Evolutionary conservation across 2,113 vertebrate species (phyloP), one percentile per base, ranked within the genome.

Genomic region (Polyodon spathula): DNA sequence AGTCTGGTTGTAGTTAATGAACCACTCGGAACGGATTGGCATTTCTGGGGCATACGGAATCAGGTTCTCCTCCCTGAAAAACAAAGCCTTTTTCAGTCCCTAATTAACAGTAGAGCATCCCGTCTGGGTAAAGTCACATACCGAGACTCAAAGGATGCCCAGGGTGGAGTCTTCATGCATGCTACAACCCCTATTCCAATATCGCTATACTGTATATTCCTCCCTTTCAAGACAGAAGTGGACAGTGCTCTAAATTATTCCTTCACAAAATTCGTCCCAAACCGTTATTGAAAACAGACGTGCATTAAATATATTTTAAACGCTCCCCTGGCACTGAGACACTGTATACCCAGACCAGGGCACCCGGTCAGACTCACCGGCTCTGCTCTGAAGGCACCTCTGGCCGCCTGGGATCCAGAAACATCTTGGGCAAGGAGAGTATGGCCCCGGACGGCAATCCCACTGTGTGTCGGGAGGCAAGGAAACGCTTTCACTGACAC

Each of bases 1-100:
- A 1, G 90, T 92, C 75, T 99, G 96, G 67, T 99, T 99, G 79
- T 99, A 99, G 79, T 99, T 99, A 74, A 99, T 91, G 76, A 93
- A 98, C 73, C 96, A 92, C 70, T 99, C 96, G 0, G 93, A 90
- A 0, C 94, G 94, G 70, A 99, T 97, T 66, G 91, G 89, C 58
- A 99, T 86, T 2, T 99, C 96, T 0, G 96, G 96, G 4, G 95
- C 91, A 52, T 99, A 99, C 0, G 95, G 96, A 71, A 99, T 98
- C 67, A 99, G 74, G 73, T 98, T 98, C 81, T 99, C 96, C 59
- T 99, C 96, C 43, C 96, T 99, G 80, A 63, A 72, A 84, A 62
- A 65, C 15, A 2, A 59, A 12, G n/a, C 4, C 55, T 11, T 60
- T 1, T n/a, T 67, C n/a, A 37, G 27, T 27, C n/a, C 14, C 59